phyloP scores from a whole-genome alignment of 2,797 vertebrate genomes.

The Thunnus albacares region DNA sequence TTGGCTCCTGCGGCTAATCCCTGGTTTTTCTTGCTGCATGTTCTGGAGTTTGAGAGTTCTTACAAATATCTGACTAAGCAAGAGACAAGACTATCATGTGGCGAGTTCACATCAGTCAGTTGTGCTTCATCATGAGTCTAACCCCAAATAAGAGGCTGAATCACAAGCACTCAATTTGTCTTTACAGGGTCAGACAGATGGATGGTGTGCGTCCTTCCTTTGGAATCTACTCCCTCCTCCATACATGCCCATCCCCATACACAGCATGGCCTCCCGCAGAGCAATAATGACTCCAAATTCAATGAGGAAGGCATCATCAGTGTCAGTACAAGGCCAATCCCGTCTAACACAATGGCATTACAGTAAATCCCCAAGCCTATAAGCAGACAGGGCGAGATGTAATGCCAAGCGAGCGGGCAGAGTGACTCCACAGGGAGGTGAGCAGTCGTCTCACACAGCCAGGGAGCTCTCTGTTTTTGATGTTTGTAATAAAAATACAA shows the following conservation, averaged over 20 bases:
- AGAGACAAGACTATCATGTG: constrained; percentile 39
- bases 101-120: constrained; percentile 49
- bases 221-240: constrained; percentile 33
- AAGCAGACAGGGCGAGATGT: constrained; percentile 70
- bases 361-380: constrained; percentile 79
- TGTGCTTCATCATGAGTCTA: constrained; percentile 60
- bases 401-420: constrained; percentile 67
- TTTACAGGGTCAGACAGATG: constrained; percentile 36
- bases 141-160: constrained; percentile 45
- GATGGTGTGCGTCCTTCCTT: constrained; percentile 20
- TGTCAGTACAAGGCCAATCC: constrained; percentile 81
- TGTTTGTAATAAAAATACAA: constrained; percentile 36
- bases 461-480: constrained; percentile 25
- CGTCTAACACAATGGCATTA: constrained; percentile 82
- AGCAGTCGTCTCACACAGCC: constrained; percentile 38
- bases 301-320: constrained; percentile 75
- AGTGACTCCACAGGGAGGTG: constrained; percentile 61
- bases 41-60: constrained; percentile 31
- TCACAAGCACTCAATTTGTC: constrained; percentile 51
- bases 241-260: constrained; percentile 46
- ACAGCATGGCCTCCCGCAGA: constrained; percentile 53
- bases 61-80: constrained; percentile 46
- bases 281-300: constrained; percentile 71
- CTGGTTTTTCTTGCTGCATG: constrained; percentile 28
- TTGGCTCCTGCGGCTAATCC: constrained; percentile 47